Conservation (phyloP, 2,113 vertebrate species). For the Ictidomys tridecemlineatus region DNA sequence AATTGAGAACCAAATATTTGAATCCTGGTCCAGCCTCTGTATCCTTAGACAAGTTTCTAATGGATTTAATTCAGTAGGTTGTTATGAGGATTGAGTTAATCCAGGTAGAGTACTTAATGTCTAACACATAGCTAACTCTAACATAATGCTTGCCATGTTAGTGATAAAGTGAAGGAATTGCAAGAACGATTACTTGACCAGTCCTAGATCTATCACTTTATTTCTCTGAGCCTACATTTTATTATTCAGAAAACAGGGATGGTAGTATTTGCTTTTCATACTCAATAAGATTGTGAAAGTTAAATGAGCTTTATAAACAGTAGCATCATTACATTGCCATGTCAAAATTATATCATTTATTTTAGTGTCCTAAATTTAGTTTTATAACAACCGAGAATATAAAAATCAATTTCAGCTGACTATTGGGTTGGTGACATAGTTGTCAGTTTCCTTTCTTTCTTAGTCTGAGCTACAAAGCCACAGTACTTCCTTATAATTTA, state of each 20-base stretch:
- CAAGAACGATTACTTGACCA: background rate
- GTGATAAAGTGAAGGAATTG: background rate
- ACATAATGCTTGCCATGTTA: background rate
- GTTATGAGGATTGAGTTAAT: background rate
- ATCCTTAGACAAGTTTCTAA: background rate
- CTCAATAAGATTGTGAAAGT: background rate
- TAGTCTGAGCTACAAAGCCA: background rate
- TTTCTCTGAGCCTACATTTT: background rate
- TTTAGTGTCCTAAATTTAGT: constrained; percentile 17
- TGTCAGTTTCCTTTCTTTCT: constrained; percentile 12
- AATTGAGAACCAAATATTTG: background rate
- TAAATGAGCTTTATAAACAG: background rate
- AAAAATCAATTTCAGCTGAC: constrained; percentile 29
- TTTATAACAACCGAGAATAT: background rate
- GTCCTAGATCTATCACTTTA: background rate
- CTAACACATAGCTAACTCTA: background rate
- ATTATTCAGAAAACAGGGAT: background rate
- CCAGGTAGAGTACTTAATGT: background rate
- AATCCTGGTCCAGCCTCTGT: background rate
- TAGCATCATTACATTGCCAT: background rate
- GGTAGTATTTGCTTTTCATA: background rate
- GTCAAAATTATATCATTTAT: constrained; percentile 47
- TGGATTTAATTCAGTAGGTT: background rate
- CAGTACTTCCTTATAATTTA: constrained; percentile 38
- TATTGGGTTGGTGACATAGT: background rate